Evolutionary conservation across 2,888 invertebrate species (phyloP).

Genomic region (Melieria picta): DNA sequence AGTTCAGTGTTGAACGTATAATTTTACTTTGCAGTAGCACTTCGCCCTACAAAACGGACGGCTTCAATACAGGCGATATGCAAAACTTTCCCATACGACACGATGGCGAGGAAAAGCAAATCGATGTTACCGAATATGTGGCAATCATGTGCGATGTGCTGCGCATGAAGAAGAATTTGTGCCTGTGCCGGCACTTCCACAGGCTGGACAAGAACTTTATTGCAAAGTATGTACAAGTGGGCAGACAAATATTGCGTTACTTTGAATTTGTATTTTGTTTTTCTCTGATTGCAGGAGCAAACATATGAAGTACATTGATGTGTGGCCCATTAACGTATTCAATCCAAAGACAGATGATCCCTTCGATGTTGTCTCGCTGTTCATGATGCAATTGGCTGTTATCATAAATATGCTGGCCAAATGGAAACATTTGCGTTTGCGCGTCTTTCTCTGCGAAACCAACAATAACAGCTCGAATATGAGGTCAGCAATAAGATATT

Average conservation of each 20-base stretch:
- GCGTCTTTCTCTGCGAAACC: slow-evolving; percentile 86
- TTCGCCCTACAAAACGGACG: slow-evolving; percentile 72
- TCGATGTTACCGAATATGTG: slow-evolving; percentile 77
- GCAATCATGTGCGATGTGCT: slow-evolving; percentile 87
- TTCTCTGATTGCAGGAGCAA: slow-evolving; percentile 55
- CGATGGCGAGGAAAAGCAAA: slow-evolving; percentile 64
- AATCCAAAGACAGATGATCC: slow-evolving; percentile 79
- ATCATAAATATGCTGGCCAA: slow-evolving; percentile 91
- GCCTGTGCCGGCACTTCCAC: slow-evolving; percentile 92
- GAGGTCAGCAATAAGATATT: slow-evolving; percentile 48
- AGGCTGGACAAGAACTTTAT: slow-evolving; percentile 82
- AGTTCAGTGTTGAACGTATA: not conserved
- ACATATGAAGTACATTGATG: slow-evolving; percentile 86
- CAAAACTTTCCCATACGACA: slow-evolving; percentile 70
- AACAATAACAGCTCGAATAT: slow-evolving; percentile 51
- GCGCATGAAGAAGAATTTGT: slow-evolving; percentile 93
- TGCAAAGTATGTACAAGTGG: slow-evolving; percentile 69
- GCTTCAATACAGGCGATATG: slow-evolving; percentile 68
- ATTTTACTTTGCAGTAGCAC: slow-evolving; percentile 60
- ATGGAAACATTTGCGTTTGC: slow-evolving; percentile 86
- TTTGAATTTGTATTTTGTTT: slow-evolving; percentile 25
- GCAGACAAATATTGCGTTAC: not conserved
- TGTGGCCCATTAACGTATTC: slow-evolving; percentile 96
- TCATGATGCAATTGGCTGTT: slow-evolving; percentile 96
- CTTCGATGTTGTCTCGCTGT: slow-evolving; percentile 91